Base-by-base conservation (phyloP, 1,140 invertebrate genomes). In the Sitodiplosis mosellana region DNA sequence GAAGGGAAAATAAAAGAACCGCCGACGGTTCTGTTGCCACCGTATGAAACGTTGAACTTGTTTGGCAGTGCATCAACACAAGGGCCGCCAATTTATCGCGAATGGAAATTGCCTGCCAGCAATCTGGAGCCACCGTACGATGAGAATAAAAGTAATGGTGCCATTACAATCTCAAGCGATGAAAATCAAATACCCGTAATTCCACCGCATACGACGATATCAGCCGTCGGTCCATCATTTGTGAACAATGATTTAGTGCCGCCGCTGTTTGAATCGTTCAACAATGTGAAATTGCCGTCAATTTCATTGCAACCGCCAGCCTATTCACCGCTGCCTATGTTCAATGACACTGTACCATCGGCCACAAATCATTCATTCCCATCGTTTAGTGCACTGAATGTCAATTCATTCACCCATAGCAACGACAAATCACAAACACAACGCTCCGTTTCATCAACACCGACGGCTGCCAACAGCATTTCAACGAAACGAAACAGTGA, bases 11-110 rank as follows among this genome's bases (percentile, higher is more conserved):
- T 48, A n/a, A 19, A 15, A 47, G n/a, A 14, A 33, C 47, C 47
- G 20, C 10, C 27, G 6, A 43, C 53, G 27, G 56, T 63, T 45
- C 47, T 64, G 11, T 27, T 64, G 22, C 61, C 61, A 10, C 62
- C 62, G 6, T 60, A 57, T 20, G 54, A 57, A n/a, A 55, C 61
- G 27, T 56, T 59, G 48, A 51, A 58, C 40, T 49, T 51, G 17
- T 58, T 64, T 33, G 61, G 63, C 36, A 56, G 59, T 37, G 66
- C 71, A 21, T 70, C 72, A 17, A 75, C 73, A 2, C 68, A 72
- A 56, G 73, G 73, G 4, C 73, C 73, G 2, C 71, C 72, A 2
- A 72, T 75, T 34, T 75, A 75, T 51, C 74, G 72, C 47, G 71
- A 75, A 54, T 75, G 73, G 73, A 74, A 74, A 54, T 67, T 72